A percentile compares a stretch with the other conserved stretches of the same genome.
These are phyloP conservation scores for Planiliza haematocheilus DNA, from an alignment of 2,113 vertebrate genomes.

Conservation along the genomic window DNA sequence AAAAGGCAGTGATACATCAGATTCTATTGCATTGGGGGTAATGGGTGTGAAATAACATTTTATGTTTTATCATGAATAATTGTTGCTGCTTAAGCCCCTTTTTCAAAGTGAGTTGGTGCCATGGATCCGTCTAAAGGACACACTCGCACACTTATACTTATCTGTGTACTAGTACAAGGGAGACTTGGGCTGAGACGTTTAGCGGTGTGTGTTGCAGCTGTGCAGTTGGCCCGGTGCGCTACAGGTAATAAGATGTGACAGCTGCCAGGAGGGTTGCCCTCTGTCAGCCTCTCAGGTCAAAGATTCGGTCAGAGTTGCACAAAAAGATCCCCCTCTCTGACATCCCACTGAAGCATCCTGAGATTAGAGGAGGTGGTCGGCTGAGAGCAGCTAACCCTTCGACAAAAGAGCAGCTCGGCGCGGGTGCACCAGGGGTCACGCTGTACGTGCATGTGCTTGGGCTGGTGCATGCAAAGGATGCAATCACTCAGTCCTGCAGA, in stretches of 20 bases:
- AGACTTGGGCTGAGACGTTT: slow-evolving; percentile 1
- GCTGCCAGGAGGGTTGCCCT: slow-evolving; percentile 46
- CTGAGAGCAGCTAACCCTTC: slow-evolving; percentile 38
- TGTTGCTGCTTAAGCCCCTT: neutral
- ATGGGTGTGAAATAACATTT: neutral
- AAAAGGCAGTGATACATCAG: no score
- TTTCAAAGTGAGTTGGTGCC: neutral
- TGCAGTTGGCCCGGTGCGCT: slow-evolving; percentile 1
- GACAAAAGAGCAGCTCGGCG: slow-evolving; percentile 41
- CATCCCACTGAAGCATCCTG: slow-evolving; percentile 31
- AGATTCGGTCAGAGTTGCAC: slow-evolving; percentile 42
- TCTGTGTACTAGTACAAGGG: slow-evolving; percentile 11
- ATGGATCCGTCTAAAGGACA: neutral
- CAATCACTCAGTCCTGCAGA: neutral
- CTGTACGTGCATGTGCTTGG: neutral
- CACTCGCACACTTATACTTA: slow-evolving; percentile 5
- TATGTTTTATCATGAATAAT: neutral
- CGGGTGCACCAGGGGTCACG: neutral
- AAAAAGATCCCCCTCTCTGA: slow-evolving; percentile 50
- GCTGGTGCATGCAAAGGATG: neutral
- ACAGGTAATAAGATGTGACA: slow-evolving; percentile 63
- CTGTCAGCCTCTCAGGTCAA: slow-evolving; percentile 50
- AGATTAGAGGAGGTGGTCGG: slow-evolving; percentile 46
- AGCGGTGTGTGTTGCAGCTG: slow-evolving; percentile 20
- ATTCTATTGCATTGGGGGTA: no score